A percentile compares a stretch with the other conserved stretches of the same genome.
Conservation (phyloP, 1,140 invertebrate species). For the Archegozetes longisetosus region DNA sequence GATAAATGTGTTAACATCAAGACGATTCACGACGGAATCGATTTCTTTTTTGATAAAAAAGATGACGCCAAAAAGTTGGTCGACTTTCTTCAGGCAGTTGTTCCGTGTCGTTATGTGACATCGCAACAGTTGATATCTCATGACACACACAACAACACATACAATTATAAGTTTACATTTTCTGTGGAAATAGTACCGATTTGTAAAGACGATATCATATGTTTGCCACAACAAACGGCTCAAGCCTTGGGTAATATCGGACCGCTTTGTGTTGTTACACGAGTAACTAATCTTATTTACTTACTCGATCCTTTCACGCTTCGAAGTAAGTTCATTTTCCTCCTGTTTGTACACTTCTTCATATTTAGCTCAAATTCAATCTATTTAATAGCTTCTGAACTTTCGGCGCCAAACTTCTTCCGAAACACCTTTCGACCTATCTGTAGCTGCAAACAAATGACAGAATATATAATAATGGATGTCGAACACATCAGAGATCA, state of each 20-base stretch:
- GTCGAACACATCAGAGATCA: conserved; percentile 66
- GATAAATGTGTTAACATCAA: conserved; percentile 84
- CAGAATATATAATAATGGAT: conserved; percentile 89
- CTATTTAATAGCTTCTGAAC: conserved; percentile 52
- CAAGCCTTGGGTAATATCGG: conserved; percentile 81
- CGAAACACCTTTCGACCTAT: conserved; percentile 66
- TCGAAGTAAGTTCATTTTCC: conserved; percentile 39
- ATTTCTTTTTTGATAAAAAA: conserved; percentile 85
- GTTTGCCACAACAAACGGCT: conserved; percentile 69
- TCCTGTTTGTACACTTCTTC: not conserved
- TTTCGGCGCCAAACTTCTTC: conserved; percentile 65
- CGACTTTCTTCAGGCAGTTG: conserved; percentile 71
- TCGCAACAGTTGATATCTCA: conserved; percentile 94
- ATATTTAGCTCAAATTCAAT: conserved; percentile 17
- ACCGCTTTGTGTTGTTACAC: conserved; percentile 69
- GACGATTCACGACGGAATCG: conserved; percentile 61
- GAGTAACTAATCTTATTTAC: conserved; percentile 74
- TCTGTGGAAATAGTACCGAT: conserved; percentile 91
- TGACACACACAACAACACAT: conserved; percentile 89
- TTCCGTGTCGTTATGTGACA: conserved; percentile 45
- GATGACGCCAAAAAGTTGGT: conserved; percentile 85
- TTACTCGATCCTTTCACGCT: conserved; percentile 82
- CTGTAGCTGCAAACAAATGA: conserved; percentile 74
- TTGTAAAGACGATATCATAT: conserved; percentile 88
- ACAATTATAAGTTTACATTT: conserved; percentile 72